Evolutionary conservation across 2,797 vertebrate species (phyloP).

Genomic region (Anabacerthia variegaticeps): DNA sequence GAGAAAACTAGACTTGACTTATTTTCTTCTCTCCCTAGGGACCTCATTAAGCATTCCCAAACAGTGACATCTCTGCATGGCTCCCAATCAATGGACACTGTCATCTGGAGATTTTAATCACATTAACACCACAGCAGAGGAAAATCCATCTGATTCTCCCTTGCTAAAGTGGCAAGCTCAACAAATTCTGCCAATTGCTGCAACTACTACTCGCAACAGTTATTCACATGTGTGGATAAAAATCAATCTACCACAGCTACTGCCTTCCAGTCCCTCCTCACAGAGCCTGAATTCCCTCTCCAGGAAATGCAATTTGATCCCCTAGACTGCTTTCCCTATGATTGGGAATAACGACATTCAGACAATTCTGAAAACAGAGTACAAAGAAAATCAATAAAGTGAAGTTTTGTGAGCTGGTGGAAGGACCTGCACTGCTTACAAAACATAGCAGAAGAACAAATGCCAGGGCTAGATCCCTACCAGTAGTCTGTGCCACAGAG

Average conservation of each 20-base stretch:
- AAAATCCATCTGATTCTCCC: neutral
- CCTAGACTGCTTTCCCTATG: neutral
- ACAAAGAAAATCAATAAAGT: neutral
- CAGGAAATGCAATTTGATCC: neutral
- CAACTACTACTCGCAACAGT: neutral
- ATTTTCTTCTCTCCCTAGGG: neutral
- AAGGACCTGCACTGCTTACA: neutral
- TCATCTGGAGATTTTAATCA: slow-evolving; percentile 23
- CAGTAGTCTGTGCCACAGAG: neutral
- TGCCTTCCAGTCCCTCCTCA: neutral
- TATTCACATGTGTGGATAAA: neutral
- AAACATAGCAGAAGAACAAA: neutral
- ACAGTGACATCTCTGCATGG: slow-evolving; percentile 1
- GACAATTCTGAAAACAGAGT: neutral
- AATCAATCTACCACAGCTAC: neutral
- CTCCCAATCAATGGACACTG: neutral
- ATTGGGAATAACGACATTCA: neutral
- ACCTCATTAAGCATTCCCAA: neutral
- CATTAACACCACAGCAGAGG: neutral
- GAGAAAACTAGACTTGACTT: neutral
- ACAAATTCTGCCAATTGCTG: neutral
- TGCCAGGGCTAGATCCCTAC: neutral
- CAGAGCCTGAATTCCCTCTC: neutral
- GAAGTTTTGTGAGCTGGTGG: neutral
- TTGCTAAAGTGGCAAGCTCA: neutral